Evolutionary conservation across 2,113 vertebrate genomes (phyloP).

Genomic region (Gulo gulo): DNA sequence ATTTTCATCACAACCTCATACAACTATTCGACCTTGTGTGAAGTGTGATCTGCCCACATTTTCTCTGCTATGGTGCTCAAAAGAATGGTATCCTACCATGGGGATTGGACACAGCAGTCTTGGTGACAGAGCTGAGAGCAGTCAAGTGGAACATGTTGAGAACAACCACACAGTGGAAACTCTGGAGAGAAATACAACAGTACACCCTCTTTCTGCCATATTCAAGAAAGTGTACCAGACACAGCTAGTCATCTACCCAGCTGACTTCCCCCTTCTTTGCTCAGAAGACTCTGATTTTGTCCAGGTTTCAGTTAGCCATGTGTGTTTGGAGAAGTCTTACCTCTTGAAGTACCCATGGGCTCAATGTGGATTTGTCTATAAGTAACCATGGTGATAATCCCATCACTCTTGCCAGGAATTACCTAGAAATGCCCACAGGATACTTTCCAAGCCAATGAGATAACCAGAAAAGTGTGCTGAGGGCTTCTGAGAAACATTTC

Average conservation of each 20-base stretch:
- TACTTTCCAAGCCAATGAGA: neutral
- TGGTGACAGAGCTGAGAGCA: neutral
- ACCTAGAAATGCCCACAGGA: neutral
- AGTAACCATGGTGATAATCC: neutral
- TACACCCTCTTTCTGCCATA: neutral
- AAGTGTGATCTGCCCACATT: neutral
- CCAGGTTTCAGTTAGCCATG: neutral
- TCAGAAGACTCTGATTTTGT: neutral
- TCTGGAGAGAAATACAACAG: neutral
- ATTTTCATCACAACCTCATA: neutral
- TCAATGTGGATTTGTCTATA: neutral
- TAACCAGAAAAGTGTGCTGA: neutral
- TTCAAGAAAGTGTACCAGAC: neutral
- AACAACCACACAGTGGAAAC: neutral
- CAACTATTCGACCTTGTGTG: neutral
- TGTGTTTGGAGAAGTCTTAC: neutral
- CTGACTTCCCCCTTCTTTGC: neutral
- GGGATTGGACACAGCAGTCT: neutral
- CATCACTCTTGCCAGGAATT: neutral
- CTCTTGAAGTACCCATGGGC: neutral
- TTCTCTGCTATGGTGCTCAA: neutral
- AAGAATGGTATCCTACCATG: neutral
- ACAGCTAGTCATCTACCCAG: neutral
- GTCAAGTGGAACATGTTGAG: neutral
- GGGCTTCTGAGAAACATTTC: neutral